These are phyloP conservation scores for Myioborus miniatus DNA, from an alignment of 2,797 vertebrate genomes.

Conservation along the genomic window DNA sequence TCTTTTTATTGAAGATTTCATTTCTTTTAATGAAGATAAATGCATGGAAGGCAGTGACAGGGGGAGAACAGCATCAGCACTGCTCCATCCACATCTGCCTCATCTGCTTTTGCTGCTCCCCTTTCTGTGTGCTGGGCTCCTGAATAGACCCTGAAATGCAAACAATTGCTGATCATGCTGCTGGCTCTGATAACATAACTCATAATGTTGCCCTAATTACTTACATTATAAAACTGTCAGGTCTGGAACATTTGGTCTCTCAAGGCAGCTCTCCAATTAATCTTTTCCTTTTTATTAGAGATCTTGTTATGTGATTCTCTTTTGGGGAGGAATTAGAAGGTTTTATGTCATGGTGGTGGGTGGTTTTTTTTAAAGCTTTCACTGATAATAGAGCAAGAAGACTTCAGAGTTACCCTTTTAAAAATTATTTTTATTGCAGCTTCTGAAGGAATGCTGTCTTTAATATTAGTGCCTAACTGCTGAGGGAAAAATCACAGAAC, in stretches of 20 bases:
- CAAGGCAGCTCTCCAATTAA: conserved; percentile 69
- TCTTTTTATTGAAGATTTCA: background rate
- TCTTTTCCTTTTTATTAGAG: conserved; percentile 69
- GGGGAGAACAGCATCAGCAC: background rate
- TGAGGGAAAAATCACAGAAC: background rate
- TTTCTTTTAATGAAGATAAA: background rate
- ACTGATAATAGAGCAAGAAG: background rate
- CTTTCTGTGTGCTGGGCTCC: background rate
- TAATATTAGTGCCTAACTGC: background rate
- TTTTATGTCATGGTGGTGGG: background rate
- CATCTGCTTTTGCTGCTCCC: background rate
- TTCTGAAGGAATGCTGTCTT: background rate
- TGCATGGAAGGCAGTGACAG: background rate
- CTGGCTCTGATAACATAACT: conserved; percentile 39
- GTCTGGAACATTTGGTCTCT: conserved; percentile 61
- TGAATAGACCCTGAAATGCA: background rate
- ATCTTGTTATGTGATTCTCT: conserved; percentile 52
- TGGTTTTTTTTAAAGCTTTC: background rate
- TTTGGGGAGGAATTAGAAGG: conserved; percentile 13
- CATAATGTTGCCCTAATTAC: conserved; percentile 55
- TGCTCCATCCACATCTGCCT: conserved; percentile 32
- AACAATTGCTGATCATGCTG: conserved; percentile 44
- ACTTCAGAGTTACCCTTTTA: background rate
- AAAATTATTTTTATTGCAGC: background rate
- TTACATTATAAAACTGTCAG: conserved; percentile 64